Evolutionary conservation across 2,888 invertebrate species (phyloP).

Genomic region (Drosophila macrospina): DNA sequence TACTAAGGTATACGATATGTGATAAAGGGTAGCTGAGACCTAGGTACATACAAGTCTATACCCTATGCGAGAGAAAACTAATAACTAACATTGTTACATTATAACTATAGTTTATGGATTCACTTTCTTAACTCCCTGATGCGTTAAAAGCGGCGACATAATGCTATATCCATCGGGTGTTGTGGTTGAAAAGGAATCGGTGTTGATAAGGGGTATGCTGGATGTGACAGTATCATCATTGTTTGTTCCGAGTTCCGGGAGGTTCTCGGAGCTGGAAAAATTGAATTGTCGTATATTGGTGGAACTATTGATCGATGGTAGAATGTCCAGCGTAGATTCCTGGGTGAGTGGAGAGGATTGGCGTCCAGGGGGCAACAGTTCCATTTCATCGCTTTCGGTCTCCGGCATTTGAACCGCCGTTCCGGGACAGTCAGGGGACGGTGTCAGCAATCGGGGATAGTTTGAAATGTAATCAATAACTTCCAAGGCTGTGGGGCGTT

Average conservation of each 20-base stretch:
- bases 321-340: slow-evolving; percentile 53
- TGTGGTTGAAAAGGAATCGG: slow-evolving; percentile 54
- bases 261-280: slow-evolving; percentile 12
- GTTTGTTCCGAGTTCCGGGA: neutral
- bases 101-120: neutral
- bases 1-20: neutral
- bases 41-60: neutral
- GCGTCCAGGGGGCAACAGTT: slow-evolving; percentile 72
- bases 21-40: slow-evolving; percentile 9
- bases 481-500: slow-evolving; percentile 91
- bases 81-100: neutral
- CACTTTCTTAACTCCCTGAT: slow-evolving; percentile 56
- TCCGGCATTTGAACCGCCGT: slow-evolving; percentile 91
- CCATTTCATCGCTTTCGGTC: slow-evolving; percentile 84
- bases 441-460: slow-evolving; percentile 91
- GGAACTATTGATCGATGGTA: slow-evolving; percentile 36
- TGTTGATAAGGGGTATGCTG: slow-evolving; percentile 10
- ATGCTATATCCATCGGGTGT: slow-evolving; percentile 81
- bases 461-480: slow-evolving; percentile 93
- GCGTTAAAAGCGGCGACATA: slow-evolving; percentile 76
- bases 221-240: slow-evolving; percentile 16
- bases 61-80: neutral
- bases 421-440: slow-evolving; percentile 91
- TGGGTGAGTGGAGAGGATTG: slow-evolving; percentile 54
- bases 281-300: slow-evolving; percentile 36